phyloP scores from a whole-genome alignment of 2,888 invertebrate genomes.

The Lasius fuliginosus region DNA sequence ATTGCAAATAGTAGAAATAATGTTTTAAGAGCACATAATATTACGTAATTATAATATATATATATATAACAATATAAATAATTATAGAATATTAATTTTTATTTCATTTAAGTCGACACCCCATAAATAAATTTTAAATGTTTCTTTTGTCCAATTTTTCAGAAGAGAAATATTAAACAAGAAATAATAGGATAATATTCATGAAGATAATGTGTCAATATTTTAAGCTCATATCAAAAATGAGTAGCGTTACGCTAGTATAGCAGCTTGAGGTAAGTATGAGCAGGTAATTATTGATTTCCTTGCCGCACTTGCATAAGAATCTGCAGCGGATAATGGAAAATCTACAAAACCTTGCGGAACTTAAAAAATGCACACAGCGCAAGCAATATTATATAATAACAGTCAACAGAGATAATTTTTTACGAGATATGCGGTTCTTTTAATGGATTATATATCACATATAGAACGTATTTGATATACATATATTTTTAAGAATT shows the following conservation, averaged over 20 bases:
- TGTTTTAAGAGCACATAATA: neutral
- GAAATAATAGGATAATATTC: neutral
- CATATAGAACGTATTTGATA: neutral
- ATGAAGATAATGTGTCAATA: neutral
- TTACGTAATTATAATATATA: neutral
- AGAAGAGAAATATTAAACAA: neutral
- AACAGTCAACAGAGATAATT: neutral
- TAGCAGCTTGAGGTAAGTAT: slow-evolving; percentile 35
- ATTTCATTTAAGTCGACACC: neutral
- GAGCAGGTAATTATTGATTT: slow-evolving; percentile 65
- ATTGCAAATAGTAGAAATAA: neutral
- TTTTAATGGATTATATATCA: neutral
- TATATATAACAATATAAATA: neutral
- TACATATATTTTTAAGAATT: slow-evolving; percentile 12
- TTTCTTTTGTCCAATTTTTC: neutral
- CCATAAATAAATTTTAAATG: neutral
- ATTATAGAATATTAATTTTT: slow-evolving; percentile 1
- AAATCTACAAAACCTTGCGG: neutral
- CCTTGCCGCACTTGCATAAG: slow-evolving; percentile 61
- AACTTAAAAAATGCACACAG: neutral
- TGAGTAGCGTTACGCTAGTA: neutral
- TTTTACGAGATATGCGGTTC: neutral
- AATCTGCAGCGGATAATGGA: slow-evolving; percentile 48
- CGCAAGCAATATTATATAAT: neutral
- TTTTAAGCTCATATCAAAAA: neutral